phyloP scores from a whole-genome alignment of 2,113 vertebrate genomes.

The Kobus ellipsiprymnus region DNA sequence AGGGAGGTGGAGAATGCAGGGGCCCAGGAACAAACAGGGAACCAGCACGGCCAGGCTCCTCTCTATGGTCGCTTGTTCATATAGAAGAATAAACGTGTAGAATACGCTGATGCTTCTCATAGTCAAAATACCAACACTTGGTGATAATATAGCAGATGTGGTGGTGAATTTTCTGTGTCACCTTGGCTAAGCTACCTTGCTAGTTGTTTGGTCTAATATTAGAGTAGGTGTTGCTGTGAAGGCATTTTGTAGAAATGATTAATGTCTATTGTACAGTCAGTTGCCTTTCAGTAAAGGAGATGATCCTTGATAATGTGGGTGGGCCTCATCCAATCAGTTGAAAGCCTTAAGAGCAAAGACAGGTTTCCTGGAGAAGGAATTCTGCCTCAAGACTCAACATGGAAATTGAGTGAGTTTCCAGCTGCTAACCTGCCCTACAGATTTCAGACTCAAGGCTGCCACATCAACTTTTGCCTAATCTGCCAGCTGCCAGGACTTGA shows the following conservation, averaged over 20 bases:
- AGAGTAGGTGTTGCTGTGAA: not conserved
- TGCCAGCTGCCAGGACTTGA: not conserved
- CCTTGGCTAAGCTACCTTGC: not conserved
- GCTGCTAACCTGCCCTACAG: not conserved
- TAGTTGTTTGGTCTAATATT: not conserved
- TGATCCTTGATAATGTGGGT: not conserved
- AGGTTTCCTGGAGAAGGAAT: not conserved
- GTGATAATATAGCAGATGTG: not conserved
- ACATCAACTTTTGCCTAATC: not conserved
- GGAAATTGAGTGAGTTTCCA: not conserved
- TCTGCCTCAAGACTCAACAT: not conserved
- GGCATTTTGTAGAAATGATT: not conserved
- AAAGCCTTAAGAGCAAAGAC: not conserved
- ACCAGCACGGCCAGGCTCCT: not conserved
- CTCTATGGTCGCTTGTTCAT: not conserved
- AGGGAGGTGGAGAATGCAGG: not conserved
- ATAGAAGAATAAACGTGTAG: not conserved
- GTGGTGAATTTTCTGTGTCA: not conserved
- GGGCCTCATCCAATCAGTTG: not conserved
- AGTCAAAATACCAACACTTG: not conserved
- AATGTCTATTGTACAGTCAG: not conserved
- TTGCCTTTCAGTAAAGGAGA: not conserved
- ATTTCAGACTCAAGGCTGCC: not conserved
- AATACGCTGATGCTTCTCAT: not conserved
- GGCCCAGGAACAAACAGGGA: not conserved